phyloP scores from a whole-genome alignment of 1,140 invertebrate genomes.

The Amyelois transitella region DNA sequence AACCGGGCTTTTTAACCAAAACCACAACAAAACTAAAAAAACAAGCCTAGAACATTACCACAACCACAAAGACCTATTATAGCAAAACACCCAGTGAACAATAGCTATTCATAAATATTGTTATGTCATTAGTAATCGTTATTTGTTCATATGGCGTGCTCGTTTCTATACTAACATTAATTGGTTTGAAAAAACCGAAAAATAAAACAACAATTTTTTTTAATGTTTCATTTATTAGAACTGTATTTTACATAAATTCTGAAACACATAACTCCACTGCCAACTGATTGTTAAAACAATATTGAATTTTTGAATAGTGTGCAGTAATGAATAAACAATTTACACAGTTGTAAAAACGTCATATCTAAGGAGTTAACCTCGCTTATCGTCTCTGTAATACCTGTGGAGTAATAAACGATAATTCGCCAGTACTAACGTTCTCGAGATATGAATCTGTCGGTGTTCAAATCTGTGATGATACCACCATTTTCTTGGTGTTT shows the following conservation, averaged over 20 bases:
- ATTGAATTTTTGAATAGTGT: no score
- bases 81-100: neutral
- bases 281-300: no score
- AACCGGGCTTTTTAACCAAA: no score
- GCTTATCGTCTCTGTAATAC: neutral
- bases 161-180: no score
- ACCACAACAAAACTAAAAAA: no score
- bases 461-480: conserved; percentile 67
- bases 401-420: neutral
- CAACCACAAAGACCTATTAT: neutral
- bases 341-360: neutral
- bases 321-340: no score
- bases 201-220: no score
- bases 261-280: no score
- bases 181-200: no score
- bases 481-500: conserved; percentile 66
- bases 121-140: neutral
- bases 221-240: no score
- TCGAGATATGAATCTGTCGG: conserved; percentile 15
- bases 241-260: no score
- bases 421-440: neutral
- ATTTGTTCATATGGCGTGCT: neutral
- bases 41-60: no score
- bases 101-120: neutral
- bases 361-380: neutral